These are phyloP conservation scores for Automeris io DNA, from an alignment of 2,888 invertebrate species.

Conservation along the genomic window DNA sequence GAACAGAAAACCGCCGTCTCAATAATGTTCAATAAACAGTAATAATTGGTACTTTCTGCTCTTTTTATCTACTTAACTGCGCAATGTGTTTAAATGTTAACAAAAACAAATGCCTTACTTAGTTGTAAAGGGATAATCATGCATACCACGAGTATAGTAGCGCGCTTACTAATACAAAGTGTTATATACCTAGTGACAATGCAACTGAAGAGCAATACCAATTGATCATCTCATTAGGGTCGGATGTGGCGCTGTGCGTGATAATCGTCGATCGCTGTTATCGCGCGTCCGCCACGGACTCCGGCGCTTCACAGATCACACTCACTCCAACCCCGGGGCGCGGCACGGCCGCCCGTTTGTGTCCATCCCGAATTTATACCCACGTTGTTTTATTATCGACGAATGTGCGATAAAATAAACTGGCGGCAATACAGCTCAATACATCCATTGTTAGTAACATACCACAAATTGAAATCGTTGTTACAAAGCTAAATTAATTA, in stretches of 20 bases:
- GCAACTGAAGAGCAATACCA: constrained; percentile 8
- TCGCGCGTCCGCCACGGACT: constrained; percentile 59
- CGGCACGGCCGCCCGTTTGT: constrained; percentile 44
- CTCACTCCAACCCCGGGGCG: constrained; percentile 52
- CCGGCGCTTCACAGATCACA: constrained; percentile 43
- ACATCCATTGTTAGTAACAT: constrained; percentile 15
- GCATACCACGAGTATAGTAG: background rate
- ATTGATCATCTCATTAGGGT: constrained; percentile 14
- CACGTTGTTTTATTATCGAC: constrained; percentile 11
- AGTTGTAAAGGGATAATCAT: constrained; percentile 7
- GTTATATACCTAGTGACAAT: background rate
- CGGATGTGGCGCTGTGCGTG: constrained; percentile 32
- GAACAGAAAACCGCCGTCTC: constrained; percentile 45
- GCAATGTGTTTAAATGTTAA: constrained; percentile 31
- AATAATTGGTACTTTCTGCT: constrained; percentile 53
- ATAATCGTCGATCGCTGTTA: constrained; percentile 67
- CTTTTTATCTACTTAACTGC: constrained; percentile 44
- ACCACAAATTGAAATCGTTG: background rate
- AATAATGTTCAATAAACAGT: constrained; percentile 50
- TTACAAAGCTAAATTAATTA: constrained; percentile 3
- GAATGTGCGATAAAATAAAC: constrained; percentile 12
- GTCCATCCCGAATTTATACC: constrained; percentile 31
- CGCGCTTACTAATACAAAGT: background rate
- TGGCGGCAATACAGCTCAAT: constrained; percentile 7
- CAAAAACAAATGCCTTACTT: constrained; percentile 19